Percentiles rank a stretch among this genome's conserved stretches.
phyloP scores from a whole-genome alignment of 23 tunicate genomes.

The Ciona savignyi region DNA sequence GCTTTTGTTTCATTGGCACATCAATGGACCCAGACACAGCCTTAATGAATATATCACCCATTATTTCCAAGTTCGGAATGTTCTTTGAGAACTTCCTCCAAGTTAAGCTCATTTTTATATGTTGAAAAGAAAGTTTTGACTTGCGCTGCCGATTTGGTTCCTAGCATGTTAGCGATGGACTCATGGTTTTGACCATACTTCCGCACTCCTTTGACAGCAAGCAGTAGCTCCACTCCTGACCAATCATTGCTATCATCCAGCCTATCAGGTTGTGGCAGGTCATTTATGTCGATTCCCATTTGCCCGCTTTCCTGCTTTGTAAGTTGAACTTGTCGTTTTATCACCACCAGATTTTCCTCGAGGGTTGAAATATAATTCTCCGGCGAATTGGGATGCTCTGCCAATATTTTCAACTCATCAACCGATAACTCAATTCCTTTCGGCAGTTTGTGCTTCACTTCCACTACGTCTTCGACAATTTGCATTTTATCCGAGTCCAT shows the following conservation, averaged over 20 bases:
- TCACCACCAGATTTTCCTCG: slow-evolving; percentile 9
- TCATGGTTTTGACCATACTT: slow-evolving; percentile 55
- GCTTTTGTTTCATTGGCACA: no score
- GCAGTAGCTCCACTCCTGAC: slow-evolving; percentile 25
- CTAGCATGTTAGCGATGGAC: slow-evolving; percentile 40
- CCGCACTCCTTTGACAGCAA: slow-evolving; percentile 50
- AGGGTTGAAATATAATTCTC: slow-evolving; percentile 18
- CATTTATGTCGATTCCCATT: neutral
- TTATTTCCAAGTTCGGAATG: no score
- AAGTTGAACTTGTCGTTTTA: slow-evolving; percentile 37
- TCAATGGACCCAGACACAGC: no score
- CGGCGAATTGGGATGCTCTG: slow-evolving; percentile 13
- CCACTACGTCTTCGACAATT: slow-evolving; percentile 5
- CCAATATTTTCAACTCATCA: slow-evolving; percentile 16
- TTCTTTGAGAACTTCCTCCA: neutral
- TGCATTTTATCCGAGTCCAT: neutral
- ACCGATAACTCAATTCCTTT: slow-evolving; percentile 42
- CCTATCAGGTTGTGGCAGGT: neutral
- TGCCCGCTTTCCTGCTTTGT: slow-evolving; percentile 28
- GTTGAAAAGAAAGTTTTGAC: slow-evolving; percentile 15
- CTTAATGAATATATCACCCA: no score
- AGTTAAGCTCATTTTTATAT: neutral
- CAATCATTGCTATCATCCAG: slow-evolving; percentile 5
- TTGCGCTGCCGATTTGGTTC: slow-evolving; percentile 34
- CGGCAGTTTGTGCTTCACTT: slow-evolving; percentile 60